Base-by-base conservation (phyloP, 2,888 invertebrate genomes). In the Hypomecis atomaria region DNA sequence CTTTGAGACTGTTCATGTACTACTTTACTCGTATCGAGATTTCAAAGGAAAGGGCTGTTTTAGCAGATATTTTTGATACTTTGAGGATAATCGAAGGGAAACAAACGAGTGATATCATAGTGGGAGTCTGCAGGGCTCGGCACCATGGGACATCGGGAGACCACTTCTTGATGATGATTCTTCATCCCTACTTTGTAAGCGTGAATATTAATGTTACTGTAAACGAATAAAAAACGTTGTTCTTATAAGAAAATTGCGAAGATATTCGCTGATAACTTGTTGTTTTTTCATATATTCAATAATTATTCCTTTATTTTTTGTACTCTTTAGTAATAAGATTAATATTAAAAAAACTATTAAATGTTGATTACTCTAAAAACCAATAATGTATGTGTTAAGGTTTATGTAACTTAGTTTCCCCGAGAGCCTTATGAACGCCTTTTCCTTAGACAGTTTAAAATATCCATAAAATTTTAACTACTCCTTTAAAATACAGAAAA, bases 261-360 rank as follows among this genome's bases (percentile, higher is more conserved):
- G 78, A 79, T 84, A 83, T 87, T 90, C 92, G 91, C 90, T 85
- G 78, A 88, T 86, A 83, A 90, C 91, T 90, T 91, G 92, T 92
- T 92, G 92, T 90, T 92, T 90, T 72, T 92, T 90, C 90, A 90
- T 90, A 90, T 90, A 91, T 90, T 92, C 92, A 90, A 82, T 92
- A 87, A 91, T 89, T 90, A 90, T 92, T 92, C 92, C 92, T 92
- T 92, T 92, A 92, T 92, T 92, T 92, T 92, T 92, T 92, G 92
- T 92, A 92, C 92, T 92, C 92, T 92, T 92, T 92, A 92, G 91
- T 89, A 79, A 84, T 92, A 92, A 91, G 90, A 83, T 85, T 91
- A 90, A 92, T 89, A 89, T 89, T 90, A 89, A 89, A 83, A 89
- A 87, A 89, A 90, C 90, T 92, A 92, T 92, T 92, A 90, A 91